phyloP scores from a whole-genome alignment of 2,797 vertebrate species.

The Leptatherina wallacei region DNA sequence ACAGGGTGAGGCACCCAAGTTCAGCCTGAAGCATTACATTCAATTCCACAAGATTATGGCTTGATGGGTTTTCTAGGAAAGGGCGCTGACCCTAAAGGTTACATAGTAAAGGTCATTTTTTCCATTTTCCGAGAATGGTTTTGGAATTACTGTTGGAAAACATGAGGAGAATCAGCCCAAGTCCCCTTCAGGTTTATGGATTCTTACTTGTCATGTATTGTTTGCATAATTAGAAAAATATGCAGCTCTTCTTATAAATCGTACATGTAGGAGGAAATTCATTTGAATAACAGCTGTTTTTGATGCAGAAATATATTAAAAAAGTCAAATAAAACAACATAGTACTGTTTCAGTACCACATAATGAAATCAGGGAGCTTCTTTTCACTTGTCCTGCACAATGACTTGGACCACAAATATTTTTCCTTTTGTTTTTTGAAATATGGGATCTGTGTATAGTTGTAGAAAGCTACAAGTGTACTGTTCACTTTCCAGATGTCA shows the following conservation, averaged over 20 bases:
- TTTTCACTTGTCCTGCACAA: background rate
- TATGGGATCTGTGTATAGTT: background rate
- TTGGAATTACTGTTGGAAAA: constrained; percentile 12
- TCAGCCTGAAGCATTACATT: constrained; percentile 31
- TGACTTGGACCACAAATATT: background rate
- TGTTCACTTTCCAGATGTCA: background rate
- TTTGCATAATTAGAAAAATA: background rate
- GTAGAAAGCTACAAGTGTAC: background rate
- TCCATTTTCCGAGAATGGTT: constrained; percentile 30
- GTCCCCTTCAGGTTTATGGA: constrained; percentile 1
- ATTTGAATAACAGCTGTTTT: background rate
- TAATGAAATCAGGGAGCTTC: background rate
- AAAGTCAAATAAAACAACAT: background rate
- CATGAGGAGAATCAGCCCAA: constrained; percentile 4
- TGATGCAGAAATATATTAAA: background rate
- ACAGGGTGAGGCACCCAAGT: constrained; percentile 14
- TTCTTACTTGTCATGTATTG: constrained; percentile 10
- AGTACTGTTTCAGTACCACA: background rate
- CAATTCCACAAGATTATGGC: constrained; percentile 42
- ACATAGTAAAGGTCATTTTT: constrained; percentile 46
- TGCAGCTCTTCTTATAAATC: background rate
- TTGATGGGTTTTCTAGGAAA: constrained; percentile 45
- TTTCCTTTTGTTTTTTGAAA: background rate
- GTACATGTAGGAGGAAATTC: background rate
- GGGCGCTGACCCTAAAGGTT: constrained; percentile 36